phyloP scores from a whole-genome alignment of 2,113 vertebrate genomes.

The Tychaedon coryphoeus region DNA sequence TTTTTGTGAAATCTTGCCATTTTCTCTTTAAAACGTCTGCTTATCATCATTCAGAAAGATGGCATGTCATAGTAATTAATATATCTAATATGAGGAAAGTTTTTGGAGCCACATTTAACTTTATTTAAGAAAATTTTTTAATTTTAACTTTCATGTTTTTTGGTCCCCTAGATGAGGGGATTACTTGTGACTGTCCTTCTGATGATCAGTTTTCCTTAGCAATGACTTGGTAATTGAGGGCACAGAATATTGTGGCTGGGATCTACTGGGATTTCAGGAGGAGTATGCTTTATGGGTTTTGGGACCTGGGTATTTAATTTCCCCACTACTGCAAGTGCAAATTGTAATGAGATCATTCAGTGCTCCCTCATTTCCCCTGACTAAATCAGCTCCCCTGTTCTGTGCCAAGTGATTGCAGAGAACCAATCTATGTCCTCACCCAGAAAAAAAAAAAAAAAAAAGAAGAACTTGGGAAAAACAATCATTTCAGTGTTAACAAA shows the following conservation, averaged over 20 bases:
- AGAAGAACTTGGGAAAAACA: background rate
- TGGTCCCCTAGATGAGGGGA: background rate
- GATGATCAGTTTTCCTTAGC: background rate
- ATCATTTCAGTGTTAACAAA: background rate
- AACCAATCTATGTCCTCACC: background rate
- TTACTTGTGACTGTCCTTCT: background rate
- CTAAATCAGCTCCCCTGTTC: background rate
- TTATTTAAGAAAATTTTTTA: background rate
- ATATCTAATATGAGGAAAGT: background rate
- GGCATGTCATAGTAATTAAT: background rate
- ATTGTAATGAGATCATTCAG: background rate
- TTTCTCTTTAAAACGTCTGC: background rate
- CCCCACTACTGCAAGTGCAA: background rate
- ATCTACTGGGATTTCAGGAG: background rate
- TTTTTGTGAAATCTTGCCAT: background rate
- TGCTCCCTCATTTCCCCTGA: background rate
- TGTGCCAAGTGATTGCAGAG: background rate
- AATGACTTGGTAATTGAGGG: background rate
- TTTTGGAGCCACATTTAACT: background rate
- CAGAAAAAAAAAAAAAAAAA: background rate
- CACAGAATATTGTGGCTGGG: background rate
- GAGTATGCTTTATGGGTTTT: background rate
- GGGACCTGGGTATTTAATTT: background rate
- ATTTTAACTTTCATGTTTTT: background rate
- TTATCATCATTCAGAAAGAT: background rate